A percentile compares a stretch with the other conserved stretches of the same genome.
Conservation (phyloP, 2,888 invertebrate genomes). For the Polietes domitor region DNA sequence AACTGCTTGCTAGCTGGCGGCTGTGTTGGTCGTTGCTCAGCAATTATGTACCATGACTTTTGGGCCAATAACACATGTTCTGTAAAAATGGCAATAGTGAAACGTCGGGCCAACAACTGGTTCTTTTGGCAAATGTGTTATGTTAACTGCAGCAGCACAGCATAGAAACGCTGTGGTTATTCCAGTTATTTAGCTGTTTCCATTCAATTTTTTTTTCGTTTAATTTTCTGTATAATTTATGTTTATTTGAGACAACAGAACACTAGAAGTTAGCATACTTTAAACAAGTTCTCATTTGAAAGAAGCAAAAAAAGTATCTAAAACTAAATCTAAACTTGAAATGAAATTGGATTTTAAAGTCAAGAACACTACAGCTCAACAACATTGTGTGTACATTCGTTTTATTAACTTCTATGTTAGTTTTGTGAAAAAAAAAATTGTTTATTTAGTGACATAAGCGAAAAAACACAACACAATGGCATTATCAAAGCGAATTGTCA, state of each 20-base stretch:
- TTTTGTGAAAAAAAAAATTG: not conserved
- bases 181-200: not conserved
- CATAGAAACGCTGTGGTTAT: not conserved
- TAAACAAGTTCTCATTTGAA: slow-evolving; percentile 1
- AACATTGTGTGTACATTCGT: not conserved
- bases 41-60: slow-evolving; percentile 12
- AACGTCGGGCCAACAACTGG: not conserved
- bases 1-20: not conserved
- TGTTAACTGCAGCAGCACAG: not conserved
- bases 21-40: not conserved
- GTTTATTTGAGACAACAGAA: not conserved
- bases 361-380: not conserved
- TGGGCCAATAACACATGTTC: slow-evolving; percentile 9
- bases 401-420: too few relatives aligned
- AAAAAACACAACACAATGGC: not conserved
- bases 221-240: not conserved
- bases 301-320: not conserved
- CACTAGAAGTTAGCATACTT: not conserved
- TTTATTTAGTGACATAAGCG: not conserved
- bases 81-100: too few relatives aligned
- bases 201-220: not conserved
- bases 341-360: slow-evolving; percentile 6
- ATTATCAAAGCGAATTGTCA: too few relatives aligned
- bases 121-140: not conserved
- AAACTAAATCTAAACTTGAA: slow-evolving; percentile 9